Evolutionary conservation across 2,113 vertebrate species (phyloP), one percentile per base, ranked within the genome.

Genomic region (Thomomys bottae): DNA sequence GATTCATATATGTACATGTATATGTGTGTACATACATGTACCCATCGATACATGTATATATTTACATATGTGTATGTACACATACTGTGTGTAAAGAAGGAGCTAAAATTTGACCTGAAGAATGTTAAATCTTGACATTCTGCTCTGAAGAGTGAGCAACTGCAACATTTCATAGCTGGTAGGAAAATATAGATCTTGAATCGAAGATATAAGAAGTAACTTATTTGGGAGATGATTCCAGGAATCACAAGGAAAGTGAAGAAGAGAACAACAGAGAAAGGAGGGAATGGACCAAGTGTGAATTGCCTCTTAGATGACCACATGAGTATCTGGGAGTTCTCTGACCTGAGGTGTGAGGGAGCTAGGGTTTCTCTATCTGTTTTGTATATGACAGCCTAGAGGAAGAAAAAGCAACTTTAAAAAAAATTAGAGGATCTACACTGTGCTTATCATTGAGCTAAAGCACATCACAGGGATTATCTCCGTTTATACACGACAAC

Each of bases 401-500:
- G 1, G 17, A 1, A 5, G 18, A 3, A 10, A 42, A 10, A 21
- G 42, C 5, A 36, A n/a, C 21, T 42, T 70, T 20, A n/a, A 72
- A 84, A 30, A 10, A 2, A 12, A 7, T 84, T 76, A 15, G 14
- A 85, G 59, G 32, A 87, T 11, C 68, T 84, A 77, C 15, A 78
- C 34, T 84, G 21, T 67, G 28, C 14, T 26, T 66, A 6, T 14
- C 57, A 84, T 5, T 49, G 20, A 92, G 26, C 45, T 68, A 73
- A 73, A 87, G 32, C 3, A 57, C 2, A 61, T 85, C n/a, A 63
- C 4, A 8, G 34, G 75, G 38, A 83, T 54, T 72, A 84, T 68
- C 45, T 84, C 85, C 32, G 78, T 45, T 87, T 64, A 91, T 30
- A 59, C 17, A 61, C 28, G 32, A 89, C 23, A 94, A 77, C 73